Percentiles rank a stretch among this genome's conserved stretches.
Evolutionary conservation across 2,888 invertebrate species (phyloP).

Genomic region (Steinernema hermaphroditum): DNA sequence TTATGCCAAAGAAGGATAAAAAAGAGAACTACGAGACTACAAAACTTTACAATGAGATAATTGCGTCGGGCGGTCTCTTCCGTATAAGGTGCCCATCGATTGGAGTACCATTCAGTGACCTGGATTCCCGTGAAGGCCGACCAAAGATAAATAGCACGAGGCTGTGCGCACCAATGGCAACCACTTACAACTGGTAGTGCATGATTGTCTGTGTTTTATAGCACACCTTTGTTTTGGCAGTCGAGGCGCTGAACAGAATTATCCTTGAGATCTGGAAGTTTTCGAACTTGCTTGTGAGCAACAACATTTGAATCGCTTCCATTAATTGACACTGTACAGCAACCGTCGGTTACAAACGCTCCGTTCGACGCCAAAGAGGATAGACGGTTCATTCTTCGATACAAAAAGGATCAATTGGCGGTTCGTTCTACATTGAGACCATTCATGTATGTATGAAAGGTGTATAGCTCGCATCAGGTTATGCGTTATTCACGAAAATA

Average conservation of each 20-base stretch:
- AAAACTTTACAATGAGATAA: no score
- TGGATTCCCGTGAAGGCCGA: conserved; percentile 25
- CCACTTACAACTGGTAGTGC: not conserved
- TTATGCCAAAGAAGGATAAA: no score
- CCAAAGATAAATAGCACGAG: conserved; percentile 10
- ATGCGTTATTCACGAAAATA: not conserved
- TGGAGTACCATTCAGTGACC: conserved; percentile 17
- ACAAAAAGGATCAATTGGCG: not conserved
- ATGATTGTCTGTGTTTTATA: not conserved
- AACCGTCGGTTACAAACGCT: not conserved
- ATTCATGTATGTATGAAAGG: not conserved
- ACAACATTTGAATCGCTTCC: not conserved
- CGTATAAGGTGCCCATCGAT: not conserved
- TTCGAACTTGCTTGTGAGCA: conserved; percentile 4
- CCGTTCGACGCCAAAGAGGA: conserved; percentile 1
- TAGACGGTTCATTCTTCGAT: not conserved
- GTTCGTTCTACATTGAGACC: not conserved
- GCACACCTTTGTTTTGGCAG: conserved; percentile 7
- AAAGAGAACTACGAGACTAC: no score
- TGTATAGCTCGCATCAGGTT: not conserved
- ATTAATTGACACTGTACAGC: not conserved
- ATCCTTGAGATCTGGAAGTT: not conserved
- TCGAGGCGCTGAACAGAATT: not conserved
- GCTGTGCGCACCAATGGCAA: not conserved
- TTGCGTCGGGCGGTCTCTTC: no score